Percentiles rank a stretch among this genome's conserved stretches.
These are phyloP conservation scores for Urocolius indicus DNA, from an alignment of 2,113 vertebrate species.

Conservation along the genomic window DNA sequence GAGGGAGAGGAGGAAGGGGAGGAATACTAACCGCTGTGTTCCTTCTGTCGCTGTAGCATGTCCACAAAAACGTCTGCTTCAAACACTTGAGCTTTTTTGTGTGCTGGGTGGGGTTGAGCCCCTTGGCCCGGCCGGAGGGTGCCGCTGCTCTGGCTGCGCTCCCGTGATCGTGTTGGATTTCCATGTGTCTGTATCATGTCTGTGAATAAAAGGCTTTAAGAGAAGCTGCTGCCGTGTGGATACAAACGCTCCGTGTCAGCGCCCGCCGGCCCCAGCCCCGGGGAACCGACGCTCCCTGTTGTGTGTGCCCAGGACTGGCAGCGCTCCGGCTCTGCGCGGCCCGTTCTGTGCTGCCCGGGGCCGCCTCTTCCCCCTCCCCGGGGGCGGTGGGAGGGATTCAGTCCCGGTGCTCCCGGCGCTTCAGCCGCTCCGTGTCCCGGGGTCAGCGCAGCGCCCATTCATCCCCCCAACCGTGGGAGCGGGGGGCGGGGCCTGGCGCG, in stretches of 20 bases:
- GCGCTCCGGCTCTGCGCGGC: background rate
- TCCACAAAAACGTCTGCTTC: constrained; percentile 42
- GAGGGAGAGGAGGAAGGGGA: constrained; percentile 38
- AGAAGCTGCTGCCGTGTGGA: background rate
- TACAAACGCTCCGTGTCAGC: background rate
- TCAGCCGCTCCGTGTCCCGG: no score
- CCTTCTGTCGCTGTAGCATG: constrained; percentile 47
- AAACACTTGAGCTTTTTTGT: constrained; percentile 44
- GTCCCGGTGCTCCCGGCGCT: no score
- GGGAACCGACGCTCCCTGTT: constrained; percentile 2
- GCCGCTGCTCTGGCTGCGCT: background rate
- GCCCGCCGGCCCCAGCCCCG: background rate
- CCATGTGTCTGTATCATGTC: constrained; percentile 65
- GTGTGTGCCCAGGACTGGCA: background rate
- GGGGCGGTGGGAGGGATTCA: no score
- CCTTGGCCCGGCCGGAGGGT: background rate
- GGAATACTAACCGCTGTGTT: background rate
- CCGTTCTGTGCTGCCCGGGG: background rate
- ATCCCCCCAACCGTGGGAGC: background rate
- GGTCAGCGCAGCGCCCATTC: background rate
- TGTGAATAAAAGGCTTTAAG: constrained; percentile 79
- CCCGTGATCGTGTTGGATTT: constrained; percentile 68
- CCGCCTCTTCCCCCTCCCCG: accelerated
- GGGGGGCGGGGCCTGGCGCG: accelerated
- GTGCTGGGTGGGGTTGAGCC: background rate